Percentiles rank a stretch among this genome's conserved stretches.
phyloP scores from a whole-genome alignment of 2,113 vertebrate species.

The Hoplias malabaricus region DNA sequence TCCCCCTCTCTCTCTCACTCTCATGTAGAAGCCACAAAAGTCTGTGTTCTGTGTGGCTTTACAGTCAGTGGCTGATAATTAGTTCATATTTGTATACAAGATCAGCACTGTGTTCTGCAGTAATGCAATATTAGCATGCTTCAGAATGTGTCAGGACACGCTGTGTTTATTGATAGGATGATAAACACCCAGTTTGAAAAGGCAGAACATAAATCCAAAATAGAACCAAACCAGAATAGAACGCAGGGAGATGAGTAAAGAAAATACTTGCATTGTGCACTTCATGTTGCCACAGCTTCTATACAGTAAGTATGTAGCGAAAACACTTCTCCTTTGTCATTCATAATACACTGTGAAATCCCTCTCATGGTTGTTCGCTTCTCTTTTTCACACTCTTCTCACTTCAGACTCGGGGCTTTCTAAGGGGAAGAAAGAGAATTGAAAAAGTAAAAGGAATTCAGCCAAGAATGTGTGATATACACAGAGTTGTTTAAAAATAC shows the following conservation, averaged over 20 bases:
- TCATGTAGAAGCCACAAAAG: neutral
- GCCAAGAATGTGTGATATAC: neutral
- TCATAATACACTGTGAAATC: slow-evolving; percentile 1
- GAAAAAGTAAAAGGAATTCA: neutral
- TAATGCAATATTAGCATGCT: neutral
- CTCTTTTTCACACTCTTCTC: neutral
- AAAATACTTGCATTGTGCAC: neutral
- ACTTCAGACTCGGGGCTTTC: neutral
- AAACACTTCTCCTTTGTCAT: neutral
- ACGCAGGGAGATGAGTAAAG: neutral
- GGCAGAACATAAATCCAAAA: neutral
- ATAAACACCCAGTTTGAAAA: neutral
- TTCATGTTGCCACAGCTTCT: neutral
- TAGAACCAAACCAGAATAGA: neutral
- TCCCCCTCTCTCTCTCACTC: neutral
- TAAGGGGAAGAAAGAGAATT: neutral
- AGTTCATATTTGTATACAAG: neutral
- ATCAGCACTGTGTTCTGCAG: neutral
- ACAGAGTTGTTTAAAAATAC: slow-evolving; percentile 12
- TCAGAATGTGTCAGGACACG: neutral
- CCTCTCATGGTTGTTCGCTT: neutral
- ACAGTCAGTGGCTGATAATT: neutral
- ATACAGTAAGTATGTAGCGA: neutral
- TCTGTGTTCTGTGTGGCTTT: neutral
- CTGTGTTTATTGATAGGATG: neutral